Evolutionary conservation across 2,888 invertebrate genomes (phyloP).

Genomic region (Chaetogeoica ovagalla): DNA sequence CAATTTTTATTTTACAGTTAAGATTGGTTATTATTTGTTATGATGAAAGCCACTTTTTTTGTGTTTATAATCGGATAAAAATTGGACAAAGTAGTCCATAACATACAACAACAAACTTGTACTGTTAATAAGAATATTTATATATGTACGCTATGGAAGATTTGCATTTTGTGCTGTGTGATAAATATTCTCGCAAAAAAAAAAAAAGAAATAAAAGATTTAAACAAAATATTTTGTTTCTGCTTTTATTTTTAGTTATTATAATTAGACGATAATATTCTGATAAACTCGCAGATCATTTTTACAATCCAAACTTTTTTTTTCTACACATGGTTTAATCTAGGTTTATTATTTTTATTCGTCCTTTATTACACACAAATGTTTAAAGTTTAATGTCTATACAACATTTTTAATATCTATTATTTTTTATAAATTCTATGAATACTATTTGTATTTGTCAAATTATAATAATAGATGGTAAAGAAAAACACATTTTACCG

Average conservation of each 20-base stretch:
- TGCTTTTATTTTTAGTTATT: conserved; percentile 45
- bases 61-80: conserved; percentile 50
- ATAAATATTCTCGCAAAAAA: conserved; percentile 52
- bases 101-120: conserved; percentile 51
- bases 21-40: conserved; percentile 51
- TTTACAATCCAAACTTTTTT: background rate
- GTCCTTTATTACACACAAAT: background rate
- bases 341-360: background rate
- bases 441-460: background rate
- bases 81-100: conserved; percentile 44
- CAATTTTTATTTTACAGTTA: conserved; percentile 50
- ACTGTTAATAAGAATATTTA: conserved; percentile 47
- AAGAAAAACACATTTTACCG: background rate
- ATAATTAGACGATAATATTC: conserved; percentile 12
- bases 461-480: too few relatives aligned
- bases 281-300: conserved; percentile 22
- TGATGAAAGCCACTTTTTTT: conserved; percentile 42
- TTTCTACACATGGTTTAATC: background rate
- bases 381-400: background rate
- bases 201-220: conserved; percentile 40
- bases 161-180: conserved; percentile 47
- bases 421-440: background rate
- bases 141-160: conserved; percentile 45
- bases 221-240: conserved; percentile 29
- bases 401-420: background rate